phyloP scores from a whole-genome alignment of 1,140 invertebrate species.

The Pogonomyrmex barbatus region DNA sequence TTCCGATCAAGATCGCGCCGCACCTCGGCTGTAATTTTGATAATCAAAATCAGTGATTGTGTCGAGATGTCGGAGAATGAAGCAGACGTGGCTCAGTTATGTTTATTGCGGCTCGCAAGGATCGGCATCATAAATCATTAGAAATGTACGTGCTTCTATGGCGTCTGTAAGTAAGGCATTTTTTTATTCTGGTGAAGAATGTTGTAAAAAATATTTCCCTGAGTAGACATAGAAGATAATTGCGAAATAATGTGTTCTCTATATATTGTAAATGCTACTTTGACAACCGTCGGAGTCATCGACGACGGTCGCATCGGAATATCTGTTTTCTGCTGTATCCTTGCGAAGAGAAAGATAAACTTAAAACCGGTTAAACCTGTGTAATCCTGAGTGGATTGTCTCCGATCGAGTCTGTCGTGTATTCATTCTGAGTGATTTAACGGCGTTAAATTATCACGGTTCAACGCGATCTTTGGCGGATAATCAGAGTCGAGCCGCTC shows the following conservation, averaged over 20 bases:
- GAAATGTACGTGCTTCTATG: not conserved
- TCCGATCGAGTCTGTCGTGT: slow-evolving; percentile 15
- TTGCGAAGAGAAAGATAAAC: slow-evolving; percentile 34
- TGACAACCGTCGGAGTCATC: slow-evolving; percentile 66
- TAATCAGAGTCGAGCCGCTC: slow-evolving; percentile 54
- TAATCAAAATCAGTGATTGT: slow-evolving; percentile 50
- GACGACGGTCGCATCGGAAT: slow-evolving; percentile 57
- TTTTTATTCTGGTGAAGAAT: slow-evolving; percentile 7
- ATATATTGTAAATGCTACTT: not conserved
- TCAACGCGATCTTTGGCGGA: slow-evolving; percentile 44
- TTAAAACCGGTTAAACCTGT: slow-evolving; percentile 31
- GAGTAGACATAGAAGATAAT: slow-evolving; percentile 1
- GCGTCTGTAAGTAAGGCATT: slow-evolving; percentile 40
- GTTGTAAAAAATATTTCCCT: slow-evolving; percentile 34
- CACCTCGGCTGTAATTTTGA: not conserved
- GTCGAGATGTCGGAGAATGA: not conserved
- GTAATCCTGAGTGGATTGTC: not conserved
- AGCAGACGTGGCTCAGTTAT: not conserved
- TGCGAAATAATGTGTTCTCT: not conserved
- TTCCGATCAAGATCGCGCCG: slow-evolving; percentile 48
- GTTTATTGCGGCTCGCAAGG: slow-evolving; percentile 32
- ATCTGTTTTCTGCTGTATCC: slow-evolving; percentile 9
- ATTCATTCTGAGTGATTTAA: not conserved
- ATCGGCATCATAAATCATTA: slow-evolving; percentile 24
- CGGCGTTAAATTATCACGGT: not conserved